A percentile compares a stretch with the other conserved stretches of the same genome.
Evolutionary conservation across 2,797 vertebrate species (phyloP).

Genomic region (Phrynocephalus forsythii): DNA sequence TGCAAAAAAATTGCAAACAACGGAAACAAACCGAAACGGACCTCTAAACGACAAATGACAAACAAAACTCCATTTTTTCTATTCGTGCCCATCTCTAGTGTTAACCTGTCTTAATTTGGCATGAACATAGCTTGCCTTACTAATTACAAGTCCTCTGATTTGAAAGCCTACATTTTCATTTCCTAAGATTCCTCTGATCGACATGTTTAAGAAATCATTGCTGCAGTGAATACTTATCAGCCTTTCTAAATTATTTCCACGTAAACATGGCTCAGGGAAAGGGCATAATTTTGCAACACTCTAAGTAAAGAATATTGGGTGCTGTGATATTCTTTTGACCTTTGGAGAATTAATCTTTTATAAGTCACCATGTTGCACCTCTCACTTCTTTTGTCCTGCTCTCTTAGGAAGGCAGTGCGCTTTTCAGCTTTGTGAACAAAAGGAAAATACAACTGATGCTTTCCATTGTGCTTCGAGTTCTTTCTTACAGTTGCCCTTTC

Average conservation of each 20-base stretch:
- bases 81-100: too few species aligned
- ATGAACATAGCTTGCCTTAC: background rate
- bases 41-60: too few species aligned
- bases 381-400: conserved; percentile 20
- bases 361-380: background rate
- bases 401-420: conserved; percentile 9
- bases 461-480: background rate
- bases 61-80: too few species aligned
- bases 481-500: background rate
- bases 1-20: too few species aligned
- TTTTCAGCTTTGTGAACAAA: conserved; percentile 9
- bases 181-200: background rate
- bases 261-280: background rate
- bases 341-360: conserved; percentile 6
- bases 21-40: too few species aligned
- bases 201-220: background rate
- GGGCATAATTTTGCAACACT: background rate
- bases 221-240: background rate
- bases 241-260: background rate
- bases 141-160: background rate
- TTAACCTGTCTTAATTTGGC: background rate
- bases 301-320: background rate
- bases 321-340: background rate
- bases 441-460: background rate
- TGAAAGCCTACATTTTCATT: background rate